Percentiles rank a stretch among this genome's conserved stretches.
Evolutionary conservation across 2,113 vertebrate species (phyloP).

Genomic region (Climacteris rufus): DNA sequence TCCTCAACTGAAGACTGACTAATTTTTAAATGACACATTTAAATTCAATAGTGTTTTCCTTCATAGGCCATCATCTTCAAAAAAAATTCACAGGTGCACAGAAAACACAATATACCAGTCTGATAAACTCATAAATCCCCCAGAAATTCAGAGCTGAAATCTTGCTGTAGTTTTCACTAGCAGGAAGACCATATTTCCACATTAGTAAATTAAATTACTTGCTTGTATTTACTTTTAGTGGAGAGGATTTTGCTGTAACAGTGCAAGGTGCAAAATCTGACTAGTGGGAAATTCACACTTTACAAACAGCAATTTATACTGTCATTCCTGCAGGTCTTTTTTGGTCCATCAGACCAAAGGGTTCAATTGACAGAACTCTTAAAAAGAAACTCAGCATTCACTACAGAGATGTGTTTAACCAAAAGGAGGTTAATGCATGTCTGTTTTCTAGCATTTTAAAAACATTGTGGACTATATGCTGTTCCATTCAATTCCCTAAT

Average conservation of each 20-base stretch:
- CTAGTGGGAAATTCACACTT: not conserved
- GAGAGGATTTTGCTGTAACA: not conserved
- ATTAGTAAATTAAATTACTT: not conserved
- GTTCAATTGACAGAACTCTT: not conserved
- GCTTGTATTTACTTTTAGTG: not conserved
- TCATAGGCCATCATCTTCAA: not conserved
- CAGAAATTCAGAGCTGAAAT: not conserved
- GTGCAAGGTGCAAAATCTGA: not conserved
- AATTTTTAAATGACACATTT: not conserved
- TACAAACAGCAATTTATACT: not conserved
- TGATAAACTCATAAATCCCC: not conserved
- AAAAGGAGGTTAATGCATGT: not conserved
- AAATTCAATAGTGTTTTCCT: not conserved
- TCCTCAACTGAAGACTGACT: not conserved
- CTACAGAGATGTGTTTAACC: not conserved
- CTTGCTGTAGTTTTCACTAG: not conserved
- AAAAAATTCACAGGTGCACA: not conserved
- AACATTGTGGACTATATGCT: accelerated
- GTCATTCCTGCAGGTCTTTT: not conserved
- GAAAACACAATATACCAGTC: not conserved
- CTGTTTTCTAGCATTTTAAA: not conserved
- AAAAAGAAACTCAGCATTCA: not conserved
- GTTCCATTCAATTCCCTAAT: not conserved
- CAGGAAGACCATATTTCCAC: not conserved
- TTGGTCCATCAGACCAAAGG: not conserved